Evolutionary conservation across 1,140 invertebrate genomes (phyloP), one percentile per base, ranked within the genome.

Genomic region (Riptortus pedestris): DNA sequence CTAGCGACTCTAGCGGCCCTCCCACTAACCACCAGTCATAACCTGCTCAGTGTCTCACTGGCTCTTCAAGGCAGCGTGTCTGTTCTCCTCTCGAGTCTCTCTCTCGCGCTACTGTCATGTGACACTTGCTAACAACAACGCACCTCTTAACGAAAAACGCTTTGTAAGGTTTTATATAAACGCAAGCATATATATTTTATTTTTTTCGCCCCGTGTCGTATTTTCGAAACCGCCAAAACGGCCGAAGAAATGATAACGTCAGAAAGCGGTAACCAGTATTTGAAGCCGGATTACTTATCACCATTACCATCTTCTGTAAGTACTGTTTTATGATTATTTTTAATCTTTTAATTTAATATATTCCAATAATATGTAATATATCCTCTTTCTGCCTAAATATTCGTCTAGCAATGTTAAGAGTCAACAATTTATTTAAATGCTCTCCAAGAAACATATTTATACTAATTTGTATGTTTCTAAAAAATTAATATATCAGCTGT

Each of bases 201-300:
- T 38, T 38, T 38, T 38, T 38, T n/a, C n/a, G n/a, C n/a, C n/a
- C n/a, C n/a, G n/a, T n/a, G n/a, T n/a, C n/a, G n/a, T n/a, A n/a
- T n/a, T n/a, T n/a, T 38, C 14, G 14, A 38, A 38, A 38, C 31
- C 31, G 31, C 31, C 31, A 38, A 38, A 38, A 38, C 31, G 31
- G 31, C 31, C 31, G 31, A 38, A 14, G 31, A 38, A 14, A 55
- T 55, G 51, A 55, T 55, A 7, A 55, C 51, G 5, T 55, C 51
- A 7, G 51, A 55, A 75, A 86, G 87, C 75, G 87, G 85, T 71
- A 93, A 91, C 80, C 91, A 94, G 80, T 94, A 94, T 77, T 79
- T 94, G 68, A 90, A 92, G 76, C 91, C 91, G 75, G 91, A 94
- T 80, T 93, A 93, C 79, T 80, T 93, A 71, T 88, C 90, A 69